Conservation (phyloP, 2,797 vertebrate genomes). For the Coregonus suidteri region DNA sequence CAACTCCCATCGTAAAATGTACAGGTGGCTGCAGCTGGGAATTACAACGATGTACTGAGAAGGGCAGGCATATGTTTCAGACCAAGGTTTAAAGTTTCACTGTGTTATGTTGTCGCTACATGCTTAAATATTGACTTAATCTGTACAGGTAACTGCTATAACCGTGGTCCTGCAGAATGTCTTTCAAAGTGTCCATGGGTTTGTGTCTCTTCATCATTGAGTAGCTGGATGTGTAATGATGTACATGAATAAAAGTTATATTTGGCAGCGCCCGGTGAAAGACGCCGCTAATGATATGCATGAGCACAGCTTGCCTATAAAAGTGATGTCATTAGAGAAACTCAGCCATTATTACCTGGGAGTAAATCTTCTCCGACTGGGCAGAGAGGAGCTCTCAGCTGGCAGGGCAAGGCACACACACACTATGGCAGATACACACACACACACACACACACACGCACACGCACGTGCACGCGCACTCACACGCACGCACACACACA, state of each 20-base stretch:
- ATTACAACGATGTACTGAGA: background rate
- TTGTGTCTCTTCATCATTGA: slow-evolving; percentile 35
- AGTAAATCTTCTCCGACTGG: slow-evolving; percentile 7
- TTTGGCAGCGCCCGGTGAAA: slow-evolving; percentile 13
- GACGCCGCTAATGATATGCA: slow-evolving; percentile 22
- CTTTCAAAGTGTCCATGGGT: slow-evolving; percentile 12
- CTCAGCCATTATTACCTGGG: slow-evolving; percentile 19
- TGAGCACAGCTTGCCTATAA: background rate
- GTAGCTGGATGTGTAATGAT: background rate
- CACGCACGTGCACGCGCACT: background rate
- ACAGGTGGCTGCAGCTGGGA: slow-evolving; percentile 8
- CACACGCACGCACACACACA: background rate
- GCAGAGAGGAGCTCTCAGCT: slow-evolving; percentile 1
- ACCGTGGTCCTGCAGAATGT: background rate
- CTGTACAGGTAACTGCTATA: background rate
- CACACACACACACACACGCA: background rate
- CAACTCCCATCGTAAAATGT: slow-evolving; percentile 12
- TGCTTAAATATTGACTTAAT: background rate
- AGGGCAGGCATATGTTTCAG: slow-evolving; percentile 3
- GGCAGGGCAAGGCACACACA: background rate
- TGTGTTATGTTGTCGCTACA: background rate
- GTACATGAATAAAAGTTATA: slow-evolving; percentile 1
- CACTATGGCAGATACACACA: background rate
- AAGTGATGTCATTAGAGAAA: slow-evolving; percentile 3
- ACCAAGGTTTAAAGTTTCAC: background rate